Conservation (phyloP, 2,797 vertebrate species). For the Ctenopoma kingsleyae region DNA sequence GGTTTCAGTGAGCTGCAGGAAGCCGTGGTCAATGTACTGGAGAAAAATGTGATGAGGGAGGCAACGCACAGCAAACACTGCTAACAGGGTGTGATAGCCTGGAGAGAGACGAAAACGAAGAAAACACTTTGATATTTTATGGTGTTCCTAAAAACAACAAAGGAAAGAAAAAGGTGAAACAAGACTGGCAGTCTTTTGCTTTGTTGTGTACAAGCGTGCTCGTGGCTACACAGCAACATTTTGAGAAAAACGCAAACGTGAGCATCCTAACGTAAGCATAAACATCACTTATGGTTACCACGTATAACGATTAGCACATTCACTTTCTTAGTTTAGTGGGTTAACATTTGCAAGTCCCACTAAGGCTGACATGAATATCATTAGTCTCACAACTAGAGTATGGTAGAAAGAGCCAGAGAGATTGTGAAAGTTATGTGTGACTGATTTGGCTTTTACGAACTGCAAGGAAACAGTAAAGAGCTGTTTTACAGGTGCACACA, state of each 20-base stretch:
- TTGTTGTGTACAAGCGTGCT: not conserved
- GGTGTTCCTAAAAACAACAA: constrained; percentile 9
- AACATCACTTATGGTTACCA: not conserved
- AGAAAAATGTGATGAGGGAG: constrained; percentile 90
- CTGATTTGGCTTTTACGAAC: not conserved
- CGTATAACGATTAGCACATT: not conserved
- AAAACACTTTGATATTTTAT: not conserved
- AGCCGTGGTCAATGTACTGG: constrained; percentile 89
- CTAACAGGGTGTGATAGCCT: constrained; percentile 92
- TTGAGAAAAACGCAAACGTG: not conserved
- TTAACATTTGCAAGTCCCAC: not conserved
- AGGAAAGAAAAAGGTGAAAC: not conserved
- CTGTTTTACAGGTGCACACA: constrained; percentile 2
- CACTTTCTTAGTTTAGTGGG: too few relatives aligned
- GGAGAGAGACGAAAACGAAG: not conserved
- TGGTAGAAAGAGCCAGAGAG: not conserved
- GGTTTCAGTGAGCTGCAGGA: constrained; percentile 89
- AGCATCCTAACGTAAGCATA: not conserved
- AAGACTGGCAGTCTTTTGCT: not conserved
- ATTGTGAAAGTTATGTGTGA: not conserved
- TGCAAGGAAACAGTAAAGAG: not conserved
- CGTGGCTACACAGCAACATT: not conserved
- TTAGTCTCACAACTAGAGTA: not conserved
- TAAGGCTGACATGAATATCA: not conserved
- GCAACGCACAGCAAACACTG: constrained; percentile 86